These are phyloP conservation scores for Thunnus albacares DNA, from an alignment of 2,797 vertebrate genomes.

Conservation along the genomic window DNA sequence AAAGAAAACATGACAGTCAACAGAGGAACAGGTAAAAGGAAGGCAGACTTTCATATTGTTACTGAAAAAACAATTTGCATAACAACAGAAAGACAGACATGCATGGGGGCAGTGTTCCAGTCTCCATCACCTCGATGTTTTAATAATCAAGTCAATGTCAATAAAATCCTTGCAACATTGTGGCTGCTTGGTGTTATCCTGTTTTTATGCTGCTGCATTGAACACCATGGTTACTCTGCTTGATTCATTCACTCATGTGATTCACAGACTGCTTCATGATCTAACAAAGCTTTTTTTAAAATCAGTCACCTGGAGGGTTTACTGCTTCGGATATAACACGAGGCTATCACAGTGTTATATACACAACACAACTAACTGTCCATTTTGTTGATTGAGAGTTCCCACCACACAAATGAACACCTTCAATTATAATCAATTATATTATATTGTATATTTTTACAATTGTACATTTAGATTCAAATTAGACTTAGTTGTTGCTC, in stretches of 20 bases:
- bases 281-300: not conserved
- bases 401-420: too few species aligned
- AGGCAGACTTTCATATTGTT: too few species aligned
- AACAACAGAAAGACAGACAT: not conserved
- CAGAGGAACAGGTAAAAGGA: not conserved
- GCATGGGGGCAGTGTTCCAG: not conserved
- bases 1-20: conserved; percentile 17
- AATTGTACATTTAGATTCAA: too few species aligned
- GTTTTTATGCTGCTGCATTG: not conserved
- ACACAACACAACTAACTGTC: not conserved
- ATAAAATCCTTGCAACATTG: not conserved
- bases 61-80: not conserved
- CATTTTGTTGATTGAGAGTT: not conserved
- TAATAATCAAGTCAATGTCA: not conserved
- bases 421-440: too few species aligned
- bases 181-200: not conserved
- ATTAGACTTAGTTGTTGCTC: not conserved
- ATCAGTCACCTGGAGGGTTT: not conserved
- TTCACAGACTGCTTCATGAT: not conserved
- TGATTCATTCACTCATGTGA: not conserved
- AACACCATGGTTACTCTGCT: not conserved
- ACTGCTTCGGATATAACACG: not conserved
- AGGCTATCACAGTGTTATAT: too few species aligned
- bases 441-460: too few species aligned
- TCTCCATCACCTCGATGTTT: not conserved